A percentile compares a stretch with the other conserved stretches of the same genome.
These are phyloP conservation scores for Pheucticus melanocephalus DNA, from an alignment of 2,113 vertebrate genomes.

Conservation along the genomic window DNA sequence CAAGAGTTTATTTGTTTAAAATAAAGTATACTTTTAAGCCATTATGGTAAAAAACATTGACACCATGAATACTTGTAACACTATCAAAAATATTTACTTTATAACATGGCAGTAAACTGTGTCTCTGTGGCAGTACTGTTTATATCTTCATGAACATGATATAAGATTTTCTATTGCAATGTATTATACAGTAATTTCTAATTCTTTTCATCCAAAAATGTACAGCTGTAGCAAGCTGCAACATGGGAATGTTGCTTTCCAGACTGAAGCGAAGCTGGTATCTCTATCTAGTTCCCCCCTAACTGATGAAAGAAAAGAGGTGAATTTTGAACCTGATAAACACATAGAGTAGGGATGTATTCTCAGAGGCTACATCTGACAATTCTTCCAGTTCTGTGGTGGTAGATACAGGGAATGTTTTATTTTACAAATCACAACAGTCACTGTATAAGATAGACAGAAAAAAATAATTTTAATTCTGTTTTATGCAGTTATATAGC, in stretches of 20 bases:
- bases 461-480: background rate
- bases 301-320: background rate
- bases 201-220: background rate
- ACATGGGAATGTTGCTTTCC: background rate
- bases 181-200: background rate
- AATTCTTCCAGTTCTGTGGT: background rate
- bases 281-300: background rate
- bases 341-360: background rate
- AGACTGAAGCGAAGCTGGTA: background rate
- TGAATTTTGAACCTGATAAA: background rate
- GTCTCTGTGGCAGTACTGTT: background rate
- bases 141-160: background rate
- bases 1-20: background rate
- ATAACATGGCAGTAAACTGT: background rate
- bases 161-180: background rate
- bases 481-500: background rate
- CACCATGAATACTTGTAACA: background rate
- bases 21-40: background rate
- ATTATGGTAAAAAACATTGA: background rate
- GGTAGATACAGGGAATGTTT: background rate
- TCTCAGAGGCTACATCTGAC: background rate
- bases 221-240: background rate
- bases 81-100: background rate
- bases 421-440: background rate
- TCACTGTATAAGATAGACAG: background rate